Evolutionary conservation across 2,888 invertebrate species (phyloP).

Genomic region (Hartigia nigra): DNA sequence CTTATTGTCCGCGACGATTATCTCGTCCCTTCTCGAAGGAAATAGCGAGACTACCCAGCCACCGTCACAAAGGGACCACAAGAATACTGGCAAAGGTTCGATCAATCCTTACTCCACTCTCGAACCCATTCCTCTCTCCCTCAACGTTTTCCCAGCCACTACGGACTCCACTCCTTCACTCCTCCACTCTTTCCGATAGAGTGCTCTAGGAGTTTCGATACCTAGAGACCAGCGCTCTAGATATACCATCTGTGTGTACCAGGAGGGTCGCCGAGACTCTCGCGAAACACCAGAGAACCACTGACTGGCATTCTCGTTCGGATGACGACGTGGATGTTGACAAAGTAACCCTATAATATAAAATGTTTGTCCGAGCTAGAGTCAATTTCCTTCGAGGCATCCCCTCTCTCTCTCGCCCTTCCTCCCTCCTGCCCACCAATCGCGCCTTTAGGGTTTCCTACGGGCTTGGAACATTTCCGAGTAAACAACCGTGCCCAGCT

Average conservation of each 20-base stretch:
- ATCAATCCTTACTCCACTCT: not conserved
- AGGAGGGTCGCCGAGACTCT: too few relatives aligned
- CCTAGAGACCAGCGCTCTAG: not conserved
- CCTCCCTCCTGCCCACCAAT: too few relatives aligned
- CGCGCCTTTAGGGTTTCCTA: slow-evolving; percentile 17
- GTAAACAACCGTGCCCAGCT: slow-evolving; percentile 25
- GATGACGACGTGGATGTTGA: slow-evolving; percentile 36
- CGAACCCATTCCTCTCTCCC: not conserved
- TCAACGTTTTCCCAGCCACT: not conserved
- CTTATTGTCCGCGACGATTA: slow-evolving; percentile 49
- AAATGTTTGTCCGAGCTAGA: slow-evolving; percentile 40
- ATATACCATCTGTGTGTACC: too few relatives aligned
- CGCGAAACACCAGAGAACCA: slow-evolving; percentile 23
- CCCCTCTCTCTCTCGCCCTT: too few relatives aligned
- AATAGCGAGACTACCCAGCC: not conserved
- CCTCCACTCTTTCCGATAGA: not conserved
- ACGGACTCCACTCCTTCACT: not conserved
- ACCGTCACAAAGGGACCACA: not conserved
- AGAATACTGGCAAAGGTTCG: not conserved
- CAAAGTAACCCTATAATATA: slow-evolving; percentile 45
- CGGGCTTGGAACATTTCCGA: slow-evolving; percentile 28
- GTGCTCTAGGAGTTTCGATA: not conserved
- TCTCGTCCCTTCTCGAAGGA: slow-evolving; percentile 37
- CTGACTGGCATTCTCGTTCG: slow-evolving; percentile 26
- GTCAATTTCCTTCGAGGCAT: slow-evolving; percentile 36